These are phyloP conservation scores for Euura lappo DNA, from an alignment of 1,140 invertebrate genomes.

Conservation along the genomic window DNA sequence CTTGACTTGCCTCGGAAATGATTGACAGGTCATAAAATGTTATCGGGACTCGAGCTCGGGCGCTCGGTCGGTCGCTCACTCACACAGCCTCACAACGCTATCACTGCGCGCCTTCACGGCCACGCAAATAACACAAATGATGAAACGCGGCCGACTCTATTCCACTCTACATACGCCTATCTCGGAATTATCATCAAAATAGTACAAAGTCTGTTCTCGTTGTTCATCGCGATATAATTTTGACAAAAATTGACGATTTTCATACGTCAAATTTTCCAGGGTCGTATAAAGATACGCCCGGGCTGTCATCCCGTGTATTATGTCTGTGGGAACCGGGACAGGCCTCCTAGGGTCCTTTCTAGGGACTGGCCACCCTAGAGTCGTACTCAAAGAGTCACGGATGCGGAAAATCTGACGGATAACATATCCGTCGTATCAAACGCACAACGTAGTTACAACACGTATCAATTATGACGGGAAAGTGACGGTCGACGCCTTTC, in stretches of 20 bases:
- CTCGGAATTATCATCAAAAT: too few relatives aligned
- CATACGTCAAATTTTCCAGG: too few relatives aligned
- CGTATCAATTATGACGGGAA: constrained; percentile 1
- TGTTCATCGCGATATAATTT: too few relatives aligned
- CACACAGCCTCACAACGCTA: background rate
- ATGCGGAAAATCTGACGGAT: background rate
- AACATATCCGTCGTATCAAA: background rate
- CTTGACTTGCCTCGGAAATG: constrained; percentile 29
- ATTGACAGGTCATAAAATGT: constrained; percentile 51
- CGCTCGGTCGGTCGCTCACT: background rate
- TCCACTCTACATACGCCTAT: too few relatives aligned
- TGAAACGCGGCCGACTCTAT: background rate
- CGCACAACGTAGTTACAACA: background rate
- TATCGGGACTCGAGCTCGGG: constrained; percentile 41
- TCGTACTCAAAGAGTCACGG: background rate
- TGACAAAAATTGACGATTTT: too few relatives aligned
- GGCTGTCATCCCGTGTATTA: too few relatives aligned
- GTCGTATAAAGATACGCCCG: too few relatives aligned
- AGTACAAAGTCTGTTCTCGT: too few relatives aligned
- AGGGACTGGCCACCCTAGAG: background rate
- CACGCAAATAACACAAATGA: constrained; percentile 2
- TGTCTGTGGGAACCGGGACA: too few relatives aligned
- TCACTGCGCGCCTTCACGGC: constrained; percentile 1
- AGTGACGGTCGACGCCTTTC: background rate
- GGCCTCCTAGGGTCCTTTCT: too few relatives aligned